Evolutionary conservation across 2,888 invertebrate species (phyloP).

Genomic region (Mongoloraphidia duomilia): DNA sequence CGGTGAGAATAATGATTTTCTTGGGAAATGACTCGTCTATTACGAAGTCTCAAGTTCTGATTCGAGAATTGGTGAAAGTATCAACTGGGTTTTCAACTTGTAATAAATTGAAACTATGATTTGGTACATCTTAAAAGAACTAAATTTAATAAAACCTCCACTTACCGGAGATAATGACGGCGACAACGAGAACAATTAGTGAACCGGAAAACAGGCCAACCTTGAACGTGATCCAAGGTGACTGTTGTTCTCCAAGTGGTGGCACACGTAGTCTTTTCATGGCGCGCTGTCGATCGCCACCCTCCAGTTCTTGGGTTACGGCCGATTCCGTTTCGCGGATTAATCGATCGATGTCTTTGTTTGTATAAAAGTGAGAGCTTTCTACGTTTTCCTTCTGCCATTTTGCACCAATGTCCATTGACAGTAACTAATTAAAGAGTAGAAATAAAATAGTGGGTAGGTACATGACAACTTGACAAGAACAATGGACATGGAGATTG

Average conservation of each 20-base stretch:
- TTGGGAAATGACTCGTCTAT: too few species aligned
- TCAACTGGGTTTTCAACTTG: too few species aligned
- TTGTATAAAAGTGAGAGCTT: constrained; percentile 85
- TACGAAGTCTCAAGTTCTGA: too few species aligned
- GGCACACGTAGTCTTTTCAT: constrained; percentile 97
- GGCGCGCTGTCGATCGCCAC: constrained; percentile 87
- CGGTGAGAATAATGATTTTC: too few species aligned
- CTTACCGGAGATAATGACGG: constrained; percentile 76
- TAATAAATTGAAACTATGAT: too few species aligned
- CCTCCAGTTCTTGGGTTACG: constrained; percentile 75
- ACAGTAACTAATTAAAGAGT: constrained; percentile 46
- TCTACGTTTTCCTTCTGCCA: constrained; percentile 91
- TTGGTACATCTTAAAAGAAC: too few species aligned
- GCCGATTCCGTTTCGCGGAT: constrained; percentile 88
- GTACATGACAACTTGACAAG: too few species aligned
- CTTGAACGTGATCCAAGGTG: constrained; percentile 93
- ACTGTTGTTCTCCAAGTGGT: constrained; percentile 91
- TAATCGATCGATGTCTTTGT: constrained; percentile 91
- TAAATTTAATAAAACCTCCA: constrained; percentile 1
- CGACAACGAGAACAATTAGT: constrained; percentile 74
- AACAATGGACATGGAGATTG: too few species aligned
- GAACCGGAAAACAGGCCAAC: constrained; percentile 93
- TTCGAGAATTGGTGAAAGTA: too few species aligned
- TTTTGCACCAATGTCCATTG: constrained; percentile 71
- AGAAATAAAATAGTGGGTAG: neutral